Percentiles rank a stretch among this genome's conserved stretches.
Evolutionary conservation across 92 coral and sea anemone species (phyloP).

Genomic region (Porites evermanni): DNA sequence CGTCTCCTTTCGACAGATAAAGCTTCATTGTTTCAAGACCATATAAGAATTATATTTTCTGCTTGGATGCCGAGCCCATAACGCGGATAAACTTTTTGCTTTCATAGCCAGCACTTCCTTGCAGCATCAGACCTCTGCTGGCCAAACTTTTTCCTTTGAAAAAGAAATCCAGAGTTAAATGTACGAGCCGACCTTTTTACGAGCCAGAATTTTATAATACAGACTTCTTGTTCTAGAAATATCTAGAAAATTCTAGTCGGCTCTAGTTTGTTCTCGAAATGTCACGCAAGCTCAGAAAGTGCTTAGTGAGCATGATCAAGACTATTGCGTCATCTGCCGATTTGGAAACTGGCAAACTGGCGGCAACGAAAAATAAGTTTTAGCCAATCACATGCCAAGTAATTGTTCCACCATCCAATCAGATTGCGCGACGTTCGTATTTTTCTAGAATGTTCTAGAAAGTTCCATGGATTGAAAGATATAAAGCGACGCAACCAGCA

Average conservation of each 20-base stretch:
- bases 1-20: no score
- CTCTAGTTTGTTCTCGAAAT: constrained; percentile 27
- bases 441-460: constrained; percentile 77
- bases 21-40: no score
- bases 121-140: no score
- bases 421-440: constrained; percentile 30
- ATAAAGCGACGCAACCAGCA: constrained; percentile 30
- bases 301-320: constrained; percentile 33
- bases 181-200: no score
- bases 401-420: constrained; percentile 31
- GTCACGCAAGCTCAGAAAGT: constrained; percentile 14
- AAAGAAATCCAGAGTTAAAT: not conserved
- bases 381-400: constrained; percentile 59
- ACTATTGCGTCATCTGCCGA: constrained; percentile 18
- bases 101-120: no score
- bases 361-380: constrained; percentile 4
- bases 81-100: no score
- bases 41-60: no score
- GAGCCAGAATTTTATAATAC: no score
- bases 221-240: constrained; percentile 38
- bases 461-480: constrained; percentile 6
- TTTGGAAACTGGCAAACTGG: constrained; percentile 45
- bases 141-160: no score
- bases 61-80: no score
- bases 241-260: constrained; percentile 48